Base-by-base conservation (phyloP, 2,797 vertebrate genomes). In the Anniella stebbinsi region DNA sequence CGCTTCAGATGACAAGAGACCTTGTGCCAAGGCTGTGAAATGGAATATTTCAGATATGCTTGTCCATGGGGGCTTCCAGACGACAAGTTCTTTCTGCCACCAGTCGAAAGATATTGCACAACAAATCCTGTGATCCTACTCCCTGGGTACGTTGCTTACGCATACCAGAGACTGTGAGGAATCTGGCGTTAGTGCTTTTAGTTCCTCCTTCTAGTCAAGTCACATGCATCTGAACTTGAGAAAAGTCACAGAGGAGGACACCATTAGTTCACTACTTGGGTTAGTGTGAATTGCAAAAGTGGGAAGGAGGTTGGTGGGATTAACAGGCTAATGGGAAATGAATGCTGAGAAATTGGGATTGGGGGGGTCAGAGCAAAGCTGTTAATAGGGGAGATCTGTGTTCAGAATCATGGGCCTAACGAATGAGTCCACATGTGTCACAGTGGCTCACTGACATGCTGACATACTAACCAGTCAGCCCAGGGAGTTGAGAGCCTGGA, bases 381-480 rank as follows among this genome's bases (percentile, higher is more conserved):
- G 36, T 48, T 48, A n/a, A 77, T 8, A 21, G 17, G 54, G 30
- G 38, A 30, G 30, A 77, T 48, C 72, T 87, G 54, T 18, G 28
- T 57, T 25, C 75, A 77, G 51, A 75, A 11, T 4, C 2, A 7
- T 48, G 5, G 10, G 57, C 10, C 38, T 45, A 57, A 48, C 33
- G 28, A 87, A 77, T 75, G 0, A 0, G 11, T 0, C 1, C 78
- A 72, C 54, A 73, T 0, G 0, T n/a, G 80, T 4, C 87, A 89
- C 89, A 95, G 97, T 98, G 98, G 98, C 98, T 98, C 96, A 98
- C 96, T 98, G 97, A 97, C 98, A 98, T 94, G 98, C 97, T 98
- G 96, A 98, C 98, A 98, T 96, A 97, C 97, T 98, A 97, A 98
- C 98, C 97, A 97, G 96, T 97, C 97, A 91, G 86, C 90, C 86